Evolutionary conservation across 1,140 invertebrate genomes (phyloP).

Genomic region (Capitella teleta): DNA sequence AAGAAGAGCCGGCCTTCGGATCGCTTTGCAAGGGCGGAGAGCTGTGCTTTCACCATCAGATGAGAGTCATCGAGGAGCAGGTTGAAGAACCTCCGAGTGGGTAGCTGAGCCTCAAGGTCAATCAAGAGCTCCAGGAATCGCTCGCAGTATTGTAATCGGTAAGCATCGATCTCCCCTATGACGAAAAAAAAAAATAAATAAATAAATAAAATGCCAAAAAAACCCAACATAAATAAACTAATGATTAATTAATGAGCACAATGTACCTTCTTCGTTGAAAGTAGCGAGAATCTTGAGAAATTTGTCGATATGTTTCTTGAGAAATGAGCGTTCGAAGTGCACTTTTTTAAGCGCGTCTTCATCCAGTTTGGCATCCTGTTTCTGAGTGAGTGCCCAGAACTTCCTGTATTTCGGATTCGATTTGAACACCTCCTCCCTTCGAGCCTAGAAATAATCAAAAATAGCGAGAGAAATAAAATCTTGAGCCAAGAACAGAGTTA

Average conservation of each 20-base stretch:
- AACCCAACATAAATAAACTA: neutral
- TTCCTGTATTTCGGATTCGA: constrained; percentile 80
- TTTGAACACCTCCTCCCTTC: constrained; percentile 74
- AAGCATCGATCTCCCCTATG: constrained; percentile 46
- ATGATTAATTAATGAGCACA: neutral
- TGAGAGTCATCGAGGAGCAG: constrained; percentile 90
- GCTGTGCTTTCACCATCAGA: constrained; percentile 71
- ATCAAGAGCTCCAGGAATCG: constrained; percentile 91
- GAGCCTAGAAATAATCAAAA: constrained; percentile 36
- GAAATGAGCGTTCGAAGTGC: constrained; percentile 77
- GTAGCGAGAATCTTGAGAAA: constrained; percentile 73
- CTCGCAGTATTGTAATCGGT: constrained; percentile 77
- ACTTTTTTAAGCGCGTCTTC: constrained; percentile 58
- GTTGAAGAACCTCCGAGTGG: constrained; percentile 93
- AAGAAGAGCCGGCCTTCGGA: constrained; percentile 82
- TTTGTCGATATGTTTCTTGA: constrained; percentile 78
- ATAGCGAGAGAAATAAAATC: neutral
- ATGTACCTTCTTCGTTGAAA: constrained; percentile 56
- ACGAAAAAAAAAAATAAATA: neutral
- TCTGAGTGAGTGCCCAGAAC: constrained; percentile 80
- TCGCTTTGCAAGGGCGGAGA: constrained; percentile 62
- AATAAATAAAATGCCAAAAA: neutral
- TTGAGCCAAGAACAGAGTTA: constrained; percentile 6
- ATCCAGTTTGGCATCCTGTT: constrained; percentile 59
- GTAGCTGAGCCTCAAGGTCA: constrained; percentile 86